phyloP scores from a whole-genome alignment of 2,113 vertebrate species.

The Piliocolobus tephrosceles region DNA sequence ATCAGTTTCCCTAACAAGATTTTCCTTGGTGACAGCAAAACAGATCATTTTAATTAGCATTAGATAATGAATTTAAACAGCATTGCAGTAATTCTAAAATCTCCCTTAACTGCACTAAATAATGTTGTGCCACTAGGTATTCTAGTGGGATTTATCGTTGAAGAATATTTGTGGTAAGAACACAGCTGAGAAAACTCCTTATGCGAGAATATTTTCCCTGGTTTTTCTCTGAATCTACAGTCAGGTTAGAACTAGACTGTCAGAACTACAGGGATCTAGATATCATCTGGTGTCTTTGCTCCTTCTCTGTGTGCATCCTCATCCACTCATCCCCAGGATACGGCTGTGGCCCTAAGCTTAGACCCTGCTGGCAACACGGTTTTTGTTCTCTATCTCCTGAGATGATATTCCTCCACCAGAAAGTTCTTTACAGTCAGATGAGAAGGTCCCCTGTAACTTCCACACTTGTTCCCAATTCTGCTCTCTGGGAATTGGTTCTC shows the following conservation, averaged over 20 bases:
- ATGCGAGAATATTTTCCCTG: background rate
- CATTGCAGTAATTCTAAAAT: conserved; percentile 64
- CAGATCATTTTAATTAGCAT: conserved; percentile 82
- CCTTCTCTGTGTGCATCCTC: background rate
- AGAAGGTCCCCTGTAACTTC: background rate
- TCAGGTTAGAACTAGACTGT: background rate
- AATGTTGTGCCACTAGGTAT: conserved; percentile 18
- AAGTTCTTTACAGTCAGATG: background rate
- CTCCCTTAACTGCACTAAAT: conserved; percentile 69
- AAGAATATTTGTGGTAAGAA: conserved; percentile 39
- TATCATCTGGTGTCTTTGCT: background rate
- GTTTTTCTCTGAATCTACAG: background rate
- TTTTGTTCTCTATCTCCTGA: background rate
- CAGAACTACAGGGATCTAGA: background rate
- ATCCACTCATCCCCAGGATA: rapidly evolving
- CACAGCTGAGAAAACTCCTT: background rate
- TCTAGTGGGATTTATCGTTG: conserved; percentile 41
- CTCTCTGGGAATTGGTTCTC: background rate
- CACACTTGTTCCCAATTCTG: background rate
- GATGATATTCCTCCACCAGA: background rate
- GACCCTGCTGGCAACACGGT: background rate
- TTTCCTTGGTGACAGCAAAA: conserved; percentile 79
- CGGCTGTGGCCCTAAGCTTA: background rate
- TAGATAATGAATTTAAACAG: conserved; percentile 80
- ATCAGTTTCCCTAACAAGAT: conserved; percentile 79